Percentiles rank a stretch among this genome's conserved stretches.
These are phyloP conservation scores for Arizona elegans DNA, from an alignment of 2,113 vertebrate genomes.

Conservation along the genomic window DNA sequence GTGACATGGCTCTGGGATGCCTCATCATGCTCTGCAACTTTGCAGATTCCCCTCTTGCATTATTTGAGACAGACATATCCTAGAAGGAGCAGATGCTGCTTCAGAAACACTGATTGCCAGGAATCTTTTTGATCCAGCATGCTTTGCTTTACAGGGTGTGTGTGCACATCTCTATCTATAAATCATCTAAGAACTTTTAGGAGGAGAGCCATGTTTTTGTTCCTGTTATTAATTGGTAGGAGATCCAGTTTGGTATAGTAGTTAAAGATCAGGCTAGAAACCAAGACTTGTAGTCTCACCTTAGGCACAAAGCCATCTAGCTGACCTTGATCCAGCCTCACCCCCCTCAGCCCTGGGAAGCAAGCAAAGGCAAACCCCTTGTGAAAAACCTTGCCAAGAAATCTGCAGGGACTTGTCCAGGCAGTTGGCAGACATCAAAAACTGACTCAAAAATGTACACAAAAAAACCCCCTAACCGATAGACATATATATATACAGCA, in stretches of 20 bases:
- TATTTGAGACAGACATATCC: not conserved
- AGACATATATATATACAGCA: not conserved
- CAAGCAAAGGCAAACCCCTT: not conserved
- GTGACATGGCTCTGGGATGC: not conserved
- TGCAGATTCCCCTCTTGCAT: not conserved
- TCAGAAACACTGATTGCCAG: not conserved
- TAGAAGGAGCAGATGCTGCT: not conserved
- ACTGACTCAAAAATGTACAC: not conserved
- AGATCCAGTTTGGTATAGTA: not conserved
- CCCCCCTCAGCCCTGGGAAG: not conserved
- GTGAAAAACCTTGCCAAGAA: not conserved
- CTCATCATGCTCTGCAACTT: not conserved
- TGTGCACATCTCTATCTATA: not conserved
- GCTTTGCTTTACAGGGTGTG: not conserved
- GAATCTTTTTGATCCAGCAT: not conserved
- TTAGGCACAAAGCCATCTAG: not conserved
- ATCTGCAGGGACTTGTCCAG: not conserved
- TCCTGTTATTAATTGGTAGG: not conserved
- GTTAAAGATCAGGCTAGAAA: not conserved
- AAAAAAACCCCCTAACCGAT: too few species aligned
- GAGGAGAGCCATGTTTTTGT: not conserved
- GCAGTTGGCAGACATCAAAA: not conserved
- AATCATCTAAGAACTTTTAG: not conserved
- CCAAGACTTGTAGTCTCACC: not conserved
- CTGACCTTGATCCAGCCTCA: not conserved